Evolutionary conservation across 2,888 invertebrate genomes (phyloP).

Genomic region (Macrophya alboannulata): DNA sequence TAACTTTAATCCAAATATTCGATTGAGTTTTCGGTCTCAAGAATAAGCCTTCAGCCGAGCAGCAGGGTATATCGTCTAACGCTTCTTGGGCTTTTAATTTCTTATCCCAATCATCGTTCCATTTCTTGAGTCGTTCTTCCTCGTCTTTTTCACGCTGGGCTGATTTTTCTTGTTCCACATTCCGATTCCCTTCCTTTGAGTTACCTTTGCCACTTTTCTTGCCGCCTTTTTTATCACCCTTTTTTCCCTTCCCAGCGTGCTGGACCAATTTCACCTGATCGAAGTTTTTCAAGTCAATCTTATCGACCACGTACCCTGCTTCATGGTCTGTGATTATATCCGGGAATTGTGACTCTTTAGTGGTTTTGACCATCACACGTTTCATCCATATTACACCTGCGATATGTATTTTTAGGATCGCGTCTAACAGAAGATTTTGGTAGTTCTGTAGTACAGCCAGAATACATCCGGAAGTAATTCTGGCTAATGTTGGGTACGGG

Average conservation of each 20-base stretch:
- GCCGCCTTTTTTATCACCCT: constrained; percentile 18
- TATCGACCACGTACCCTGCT: neutral
- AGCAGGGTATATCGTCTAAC: constrained; percentile 62
- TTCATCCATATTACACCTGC: neutral
- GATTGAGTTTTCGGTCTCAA: constrained; percentile 64
- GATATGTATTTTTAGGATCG: constrained; percentile 35
- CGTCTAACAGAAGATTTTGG: constrained; percentile 23
- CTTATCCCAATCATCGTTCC: constrained; percentile 66
- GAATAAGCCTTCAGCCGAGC: constrained; percentile 59
- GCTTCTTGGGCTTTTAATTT: constrained; percentile 63
- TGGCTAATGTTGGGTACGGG: constrained; percentile 43
- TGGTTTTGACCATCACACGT: neutral
- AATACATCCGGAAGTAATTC: constrained; percentile 43
- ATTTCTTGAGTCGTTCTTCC: constrained; percentile 62
- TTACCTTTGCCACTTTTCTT: constrained; percentile 50
- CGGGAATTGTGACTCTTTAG: constrained; percentile 52
- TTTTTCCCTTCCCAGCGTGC: constrained; percentile 28
- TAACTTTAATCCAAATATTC: constrained; percentile 69
- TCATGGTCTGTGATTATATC: constrained; percentile 56
- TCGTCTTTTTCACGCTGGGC: constrained; percentile 53
- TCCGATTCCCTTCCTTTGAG: constrained; percentile 17
- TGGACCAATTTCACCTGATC: constrained; percentile 20
- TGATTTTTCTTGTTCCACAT: constrained; percentile 2
- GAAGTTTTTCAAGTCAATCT: constrained; percentile 45
- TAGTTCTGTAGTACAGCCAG: constrained; percentile 26